Evolutionary conservation across 2,797 vertebrate species (phyloP).

Genomic region (Orestias chungarensis): DNA sequence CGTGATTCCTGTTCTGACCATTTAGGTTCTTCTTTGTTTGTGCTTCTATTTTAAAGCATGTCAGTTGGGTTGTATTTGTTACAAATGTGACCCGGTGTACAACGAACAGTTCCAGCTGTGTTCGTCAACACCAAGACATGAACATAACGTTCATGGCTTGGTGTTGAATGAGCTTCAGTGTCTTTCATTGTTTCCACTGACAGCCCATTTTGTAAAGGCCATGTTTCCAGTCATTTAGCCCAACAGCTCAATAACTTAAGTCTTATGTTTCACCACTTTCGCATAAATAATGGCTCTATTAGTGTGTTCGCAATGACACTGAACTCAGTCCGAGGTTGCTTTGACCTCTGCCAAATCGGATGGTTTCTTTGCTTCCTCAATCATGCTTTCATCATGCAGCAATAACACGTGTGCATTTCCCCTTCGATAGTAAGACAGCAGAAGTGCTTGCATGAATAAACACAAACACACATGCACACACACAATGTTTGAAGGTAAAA

Average conservation of each 20-base stretch:
- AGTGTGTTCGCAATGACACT: not conserved
- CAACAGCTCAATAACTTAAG: not conserved
- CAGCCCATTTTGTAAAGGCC: not conserved
- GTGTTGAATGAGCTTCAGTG: not conserved
- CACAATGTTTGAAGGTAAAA: conserved; percentile 50
- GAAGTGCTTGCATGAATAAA: conserved; percentile 9
- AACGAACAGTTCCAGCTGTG: not conserved
- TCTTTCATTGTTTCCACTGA: not conserved
- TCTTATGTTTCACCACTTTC: not conserved
- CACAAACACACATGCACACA: conserved; percentile 8
- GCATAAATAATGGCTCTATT: not conserved
- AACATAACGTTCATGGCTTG: too few relatives aligned
- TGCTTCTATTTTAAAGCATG: not conserved
- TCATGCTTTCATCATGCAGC: conserved; percentile 46
- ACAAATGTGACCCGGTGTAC: not conserved
- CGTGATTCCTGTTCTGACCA: not conserved
- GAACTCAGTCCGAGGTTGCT: not conserved
- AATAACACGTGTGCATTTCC: conserved; percentile 29
- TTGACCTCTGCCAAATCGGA: conserved; percentile 15
- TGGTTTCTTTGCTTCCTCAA: conserved; percentile 19
- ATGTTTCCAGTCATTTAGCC: not conserved
- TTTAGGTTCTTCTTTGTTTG: not conserved
- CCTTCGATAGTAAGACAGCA: conserved; percentile 35
- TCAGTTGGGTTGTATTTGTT: not conserved
- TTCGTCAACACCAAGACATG: too few relatives aligned